Base-by-base conservation (phyloP, 1,140 invertebrate species). In the Macrosteles quadrilineatus region DNA sequence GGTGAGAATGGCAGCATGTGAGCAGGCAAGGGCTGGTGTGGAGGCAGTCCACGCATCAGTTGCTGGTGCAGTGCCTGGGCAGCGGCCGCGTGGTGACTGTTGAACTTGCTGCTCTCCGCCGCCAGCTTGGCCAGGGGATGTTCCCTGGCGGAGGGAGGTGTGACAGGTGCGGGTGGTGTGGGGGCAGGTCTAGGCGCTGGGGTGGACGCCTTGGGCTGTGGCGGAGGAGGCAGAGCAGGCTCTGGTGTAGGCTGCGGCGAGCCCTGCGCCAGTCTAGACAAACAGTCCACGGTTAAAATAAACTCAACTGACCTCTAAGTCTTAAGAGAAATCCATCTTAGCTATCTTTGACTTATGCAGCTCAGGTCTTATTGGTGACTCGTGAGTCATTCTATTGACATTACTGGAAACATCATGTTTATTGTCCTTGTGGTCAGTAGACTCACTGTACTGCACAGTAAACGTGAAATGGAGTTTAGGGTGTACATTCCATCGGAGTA, bases 1-100 rank as follows among this genome's bases (percentile, higher is more conserved):
- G 93, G 92, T 40, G 90, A 91, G 79, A 95, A 93, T 68, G 91
- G 90, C 79, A 94, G 87, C 86, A 94, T 90, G 74, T 94, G 91
- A 50, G 92, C 90, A 45, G 90, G 87, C 71, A 82, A 73, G 53
- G 75, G 79, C 68, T 78, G 78, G 62, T 80, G 81, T 32, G 74
- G 80, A 23, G 76, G 78, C 45, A 81, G 76, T 62, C 80, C 83
- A 79, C 80, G 76, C 32, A 84, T 84, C 71, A 88, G 87, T 82
- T 84, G 89, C 74, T 92, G 90, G 71, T 93, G 90, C 69, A 92
- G 79, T 0, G 91, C 91, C 69, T 92, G 79, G 0, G 91, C 91
- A 76, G 93, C 91, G 81, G 92, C 91, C 45, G 91, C 90, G 73
- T 85, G 87, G 79, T 88, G 87, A 40, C 86, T 85, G 71, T 84